Percentiles rank a stretch among this genome's conserved stretches.
These are phyloP conservation scores for Hippotragus niger DNA, from an alignment of 2,113 vertebrate genomes.

Conservation along the genomic window DNA sequence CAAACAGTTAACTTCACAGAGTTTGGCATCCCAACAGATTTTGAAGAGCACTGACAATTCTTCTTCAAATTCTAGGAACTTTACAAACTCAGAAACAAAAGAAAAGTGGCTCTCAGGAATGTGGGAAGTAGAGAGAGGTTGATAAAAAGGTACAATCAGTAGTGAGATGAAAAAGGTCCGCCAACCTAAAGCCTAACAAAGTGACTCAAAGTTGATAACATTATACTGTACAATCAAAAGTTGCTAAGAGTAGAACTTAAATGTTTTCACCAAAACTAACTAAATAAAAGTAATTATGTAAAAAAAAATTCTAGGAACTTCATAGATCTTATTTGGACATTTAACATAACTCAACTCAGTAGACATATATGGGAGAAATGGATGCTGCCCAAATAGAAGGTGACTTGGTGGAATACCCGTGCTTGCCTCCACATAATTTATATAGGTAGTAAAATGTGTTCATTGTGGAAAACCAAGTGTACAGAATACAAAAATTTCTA, in stretches of 20 bases:
- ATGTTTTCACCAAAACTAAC: background rate
- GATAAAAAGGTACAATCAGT: background rate
- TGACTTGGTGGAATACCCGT: background rate
- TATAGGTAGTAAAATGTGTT: background rate
- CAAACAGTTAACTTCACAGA: background rate
- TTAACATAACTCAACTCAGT: background rate
- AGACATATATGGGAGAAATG: background rate
- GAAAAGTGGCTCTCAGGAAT: background rate
- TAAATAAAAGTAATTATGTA: background rate
- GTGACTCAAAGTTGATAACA: background rate
- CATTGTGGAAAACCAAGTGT: background rate
- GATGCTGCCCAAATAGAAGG: background rate
- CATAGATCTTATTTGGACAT: background rate
- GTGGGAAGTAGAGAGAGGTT: background rate
- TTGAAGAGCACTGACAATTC: background rate
- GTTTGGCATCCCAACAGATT: background rate
- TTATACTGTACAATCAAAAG: background rate
- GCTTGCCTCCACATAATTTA: background rate
- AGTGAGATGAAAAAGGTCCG: background rate
- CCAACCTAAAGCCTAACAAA: background rate
- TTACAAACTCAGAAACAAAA: background rate
- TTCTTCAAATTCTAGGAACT: background rate
- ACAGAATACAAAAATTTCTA: background rate
- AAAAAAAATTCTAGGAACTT: background rate
- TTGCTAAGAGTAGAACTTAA: background rate